phyloP scores from a whole-genome alignment of 37 sponge, comb jelly and placozoan species.

The Aphrocallistes beatrix region DNA sequence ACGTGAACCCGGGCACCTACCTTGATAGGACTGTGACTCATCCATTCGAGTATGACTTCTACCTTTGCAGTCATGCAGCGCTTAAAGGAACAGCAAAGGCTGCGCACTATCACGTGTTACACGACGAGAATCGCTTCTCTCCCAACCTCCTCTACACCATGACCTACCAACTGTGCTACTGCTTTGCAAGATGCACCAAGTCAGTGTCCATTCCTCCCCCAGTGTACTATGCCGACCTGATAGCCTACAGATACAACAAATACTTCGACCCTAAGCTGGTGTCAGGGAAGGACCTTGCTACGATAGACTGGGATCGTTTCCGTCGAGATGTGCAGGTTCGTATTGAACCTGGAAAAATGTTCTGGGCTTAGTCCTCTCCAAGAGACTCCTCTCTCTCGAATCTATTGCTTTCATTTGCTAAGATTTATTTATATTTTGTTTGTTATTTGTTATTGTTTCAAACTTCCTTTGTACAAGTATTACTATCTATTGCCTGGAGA shows the following conservation, averaged over 20 bases:
- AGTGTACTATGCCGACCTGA: conserved; percentile 1
- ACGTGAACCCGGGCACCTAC: conserved; percentile 4
- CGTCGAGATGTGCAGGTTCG: not conserved
- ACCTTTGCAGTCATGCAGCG: not conserved
- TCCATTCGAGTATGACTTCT: not conserved
- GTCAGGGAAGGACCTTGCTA: not conserved
- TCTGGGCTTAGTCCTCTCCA: not conserved
- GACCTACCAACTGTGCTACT: not conserved
- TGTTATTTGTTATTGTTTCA: too few species aligned
- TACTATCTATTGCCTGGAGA: too few species aligned
- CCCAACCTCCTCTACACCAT: not conserved
- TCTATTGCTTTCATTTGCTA: too few species aligned
- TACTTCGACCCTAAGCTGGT: not conserved
- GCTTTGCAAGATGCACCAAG: not conserved
- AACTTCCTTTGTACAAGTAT: too few species aligned
- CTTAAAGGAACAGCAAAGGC: not conserved
- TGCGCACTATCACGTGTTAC: not conserved
- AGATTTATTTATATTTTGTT: too few species aligned
- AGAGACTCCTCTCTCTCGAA: too few species aligned
- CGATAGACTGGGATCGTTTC: not conserved
- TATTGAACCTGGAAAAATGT: not conserved
- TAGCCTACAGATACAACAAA: not conserved
- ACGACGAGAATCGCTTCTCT: not conserved
- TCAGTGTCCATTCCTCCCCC: not conserved
- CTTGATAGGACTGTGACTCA: not conserved